Percentiles rank a stretch among this genome's conserved stretches.
phyloP scores from a whole-genome alignment of 2,888 invertebrate genomes.

The Rhyacophila evoluta region DNA sequence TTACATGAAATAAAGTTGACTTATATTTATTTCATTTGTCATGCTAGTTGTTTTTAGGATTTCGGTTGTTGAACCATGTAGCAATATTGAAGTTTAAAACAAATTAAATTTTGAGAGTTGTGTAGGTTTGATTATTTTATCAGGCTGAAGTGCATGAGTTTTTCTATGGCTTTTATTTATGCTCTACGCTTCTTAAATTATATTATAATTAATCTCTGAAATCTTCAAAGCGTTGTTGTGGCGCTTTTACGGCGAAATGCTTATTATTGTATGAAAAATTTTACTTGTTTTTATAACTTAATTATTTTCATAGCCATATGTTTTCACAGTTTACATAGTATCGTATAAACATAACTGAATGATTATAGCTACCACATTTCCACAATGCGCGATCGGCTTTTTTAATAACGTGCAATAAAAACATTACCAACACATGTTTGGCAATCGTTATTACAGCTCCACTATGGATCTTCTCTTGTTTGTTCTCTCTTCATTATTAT shows the following conservation, averaged over 20 bases:
- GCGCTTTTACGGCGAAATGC: neutral
- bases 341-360: neutral
- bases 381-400: neutral
- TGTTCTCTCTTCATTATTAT: neutral
- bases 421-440: neutral
- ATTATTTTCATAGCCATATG: neutral
- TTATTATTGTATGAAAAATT: neutral
- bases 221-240: neutral
- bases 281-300: neutral
- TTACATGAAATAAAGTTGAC: too few species aligned
- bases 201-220: neutral
- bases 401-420: neutral
- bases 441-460: neutral
- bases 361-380: neutral
- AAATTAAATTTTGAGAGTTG: too few species aligned
- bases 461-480: neutral
- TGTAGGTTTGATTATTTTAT: too few species aligned
- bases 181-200: too few species aligned
- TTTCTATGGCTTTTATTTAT: too few species aligned
- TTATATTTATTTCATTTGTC: too few species aligned
- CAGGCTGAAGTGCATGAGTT: too few species aligned
- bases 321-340: slow-evolving; percentile 2
- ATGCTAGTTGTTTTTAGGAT: too few species aligned
- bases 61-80: too few species aligned
- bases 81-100: too few species aligned